These are phyloP conservation scores for Trileptium ribeirensis DNA, from an alignment of 2,888 invertebrate genomes.

Conservation along the genomic window DNA sequence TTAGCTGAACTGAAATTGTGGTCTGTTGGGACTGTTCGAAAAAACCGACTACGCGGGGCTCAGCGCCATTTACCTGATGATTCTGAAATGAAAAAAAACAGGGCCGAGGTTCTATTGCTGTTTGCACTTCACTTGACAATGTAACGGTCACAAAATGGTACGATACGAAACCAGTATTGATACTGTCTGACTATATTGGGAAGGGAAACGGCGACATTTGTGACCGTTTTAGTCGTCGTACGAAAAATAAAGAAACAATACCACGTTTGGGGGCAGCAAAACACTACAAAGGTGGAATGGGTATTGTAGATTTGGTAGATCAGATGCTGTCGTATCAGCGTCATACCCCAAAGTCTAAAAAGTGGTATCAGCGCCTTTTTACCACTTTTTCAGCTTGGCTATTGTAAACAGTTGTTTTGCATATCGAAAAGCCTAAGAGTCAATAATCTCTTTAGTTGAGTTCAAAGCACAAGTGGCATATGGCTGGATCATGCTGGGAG, in stretches of 20 bases:
- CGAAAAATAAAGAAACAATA: background rate
- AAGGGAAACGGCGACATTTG: background rate
- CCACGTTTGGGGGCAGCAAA: background rate
- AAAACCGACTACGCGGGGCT: background rate
- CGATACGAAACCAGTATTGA: background rate
- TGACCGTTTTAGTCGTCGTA: background rate
- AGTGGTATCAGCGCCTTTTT: background rate
- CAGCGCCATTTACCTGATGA: background rate
- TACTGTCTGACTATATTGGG: background rate
- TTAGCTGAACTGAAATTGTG: background rate
- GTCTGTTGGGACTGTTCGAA: background rate
- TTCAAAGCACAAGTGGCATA: background rate
- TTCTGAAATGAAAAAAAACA: too few species aligned
- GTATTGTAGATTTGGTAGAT: background rate
- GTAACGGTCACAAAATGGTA: background rate
- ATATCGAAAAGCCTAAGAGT: background rate
- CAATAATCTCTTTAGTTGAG: background rate
- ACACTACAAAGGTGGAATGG: background rate
- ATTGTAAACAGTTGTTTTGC: background rate
- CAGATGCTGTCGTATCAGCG: background rate
- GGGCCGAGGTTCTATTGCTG: background rate
- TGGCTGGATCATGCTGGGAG: background rate
- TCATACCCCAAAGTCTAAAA: background rate
- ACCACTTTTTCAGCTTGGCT: conserved; percentile 7
- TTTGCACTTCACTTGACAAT: background rate